Percentiles rank a stretch among this genome's conserved stretches.
phyloP scores from a whole-genome alignment of 2,113 vertebrate species.

The Ciconia stormi region DNA sequence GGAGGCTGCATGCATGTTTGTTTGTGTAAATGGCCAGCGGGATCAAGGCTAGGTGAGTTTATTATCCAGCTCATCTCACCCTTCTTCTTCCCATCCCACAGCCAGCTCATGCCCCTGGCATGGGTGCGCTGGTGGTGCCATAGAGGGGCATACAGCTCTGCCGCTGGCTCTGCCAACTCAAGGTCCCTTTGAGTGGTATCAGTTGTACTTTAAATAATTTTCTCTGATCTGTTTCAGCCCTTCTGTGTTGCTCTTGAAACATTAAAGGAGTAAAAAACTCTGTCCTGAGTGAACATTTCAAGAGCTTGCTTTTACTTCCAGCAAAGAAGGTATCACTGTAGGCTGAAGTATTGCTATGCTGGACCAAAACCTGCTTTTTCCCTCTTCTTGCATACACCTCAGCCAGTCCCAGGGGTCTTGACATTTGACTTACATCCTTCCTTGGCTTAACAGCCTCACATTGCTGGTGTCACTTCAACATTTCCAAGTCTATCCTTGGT shows the following conservation, averaged over 20 bases:
- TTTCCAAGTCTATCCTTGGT: background rate
- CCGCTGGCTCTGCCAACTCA: background rate
- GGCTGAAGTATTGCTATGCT: background rate
- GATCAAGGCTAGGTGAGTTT: background rate
- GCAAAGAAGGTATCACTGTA: background rate
- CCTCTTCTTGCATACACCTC: background rate
- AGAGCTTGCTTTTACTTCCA: background rate
- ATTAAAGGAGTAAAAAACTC: background rate
- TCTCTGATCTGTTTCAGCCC: background rate
- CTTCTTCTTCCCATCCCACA: background rate
- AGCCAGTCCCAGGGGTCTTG: background rate
- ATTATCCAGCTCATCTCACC: background rate
- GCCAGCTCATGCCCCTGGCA: background rate
- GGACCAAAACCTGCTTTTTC: background rate
- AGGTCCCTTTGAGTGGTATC: background rate
- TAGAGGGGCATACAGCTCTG: background rate
- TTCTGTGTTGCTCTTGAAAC: background rate
- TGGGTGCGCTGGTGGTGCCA: rapidly evolving
- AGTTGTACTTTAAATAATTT: background rate
- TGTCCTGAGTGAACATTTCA: background rate
- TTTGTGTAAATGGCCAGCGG: background rate
- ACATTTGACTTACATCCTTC: background rate
- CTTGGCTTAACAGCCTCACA: background rate
- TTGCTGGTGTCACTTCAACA: background rate
- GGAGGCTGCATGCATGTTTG: background rate